Evolutionary conservation across 2,888 invertebrate genomes (phyloP), one percentile per base, ranked within the genome.

Genomic region (Ernsta delagoae): DNA sequence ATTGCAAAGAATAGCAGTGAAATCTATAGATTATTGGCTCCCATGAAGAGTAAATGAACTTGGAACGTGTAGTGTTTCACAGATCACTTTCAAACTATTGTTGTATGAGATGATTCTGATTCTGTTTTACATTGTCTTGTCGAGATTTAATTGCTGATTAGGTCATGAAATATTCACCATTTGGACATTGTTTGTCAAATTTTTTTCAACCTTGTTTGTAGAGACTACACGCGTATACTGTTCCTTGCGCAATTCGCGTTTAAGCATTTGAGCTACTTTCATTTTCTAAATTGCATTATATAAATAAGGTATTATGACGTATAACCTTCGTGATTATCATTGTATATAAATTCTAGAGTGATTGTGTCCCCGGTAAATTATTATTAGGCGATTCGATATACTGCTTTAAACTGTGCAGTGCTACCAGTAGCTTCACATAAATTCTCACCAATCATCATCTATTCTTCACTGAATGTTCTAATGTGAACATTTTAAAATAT

Each of bases 401-500:
- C 87, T 80, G 87, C 87, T 89, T 86, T 78, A 83, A 82, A 72
- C 36, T 79, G 79, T 78, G 84, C 85, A 81, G 83, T 83, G 76
- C 80, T 86, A 88, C 89, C 88, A 86, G 83, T 88, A 85, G 90
- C 89, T 90, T 89, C 84, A 86, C 81, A 79, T 82, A 82, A 24
- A 24, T 24, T 24, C 24, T 85, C 83, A 84, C 84, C 88, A 87
- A 87, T 66, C 68, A 70, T 84, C 75, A 77, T 85, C 82, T 61
- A 83, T 24, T 24, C 24, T 82, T 80, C 79, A 83, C 80, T 82
- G 77, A 77, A 86, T 78, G 83, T 86, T 88, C 88, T 89, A 87
- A 87, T 87, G 90, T 92, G 91, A 90, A 92, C 90, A 90, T 90
- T 90, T 90, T 90, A 87, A 84, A 82, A 79, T 83, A 84, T 83